Percentiles rank a stretch among this genome's conserved stretches.
phyloP scores from a whole-genome alignment of 2,797 vertebrate genomes.

The Heterohyrax brucei region DNA sequence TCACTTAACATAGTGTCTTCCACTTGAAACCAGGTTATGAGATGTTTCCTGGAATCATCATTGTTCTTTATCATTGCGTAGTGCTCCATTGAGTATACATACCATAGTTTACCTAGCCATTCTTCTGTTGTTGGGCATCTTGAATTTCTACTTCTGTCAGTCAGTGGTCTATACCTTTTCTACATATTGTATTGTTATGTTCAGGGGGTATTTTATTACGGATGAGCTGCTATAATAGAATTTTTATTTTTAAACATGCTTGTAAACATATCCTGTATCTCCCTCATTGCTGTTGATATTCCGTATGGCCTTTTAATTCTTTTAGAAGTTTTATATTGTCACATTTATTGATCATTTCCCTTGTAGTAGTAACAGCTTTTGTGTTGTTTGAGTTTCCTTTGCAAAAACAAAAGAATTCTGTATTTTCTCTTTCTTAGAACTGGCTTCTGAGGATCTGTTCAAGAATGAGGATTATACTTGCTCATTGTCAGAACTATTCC shows the following conservation, averaged over 20 bases:
- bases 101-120: too few relatives aligned
- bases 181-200: background rate
- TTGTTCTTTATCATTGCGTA: too few relatives aligned
- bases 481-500: background rate
- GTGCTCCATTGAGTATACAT: too few relatives aligned
- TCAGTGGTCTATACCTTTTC: conserved; percentile 7
- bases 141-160: background rate
- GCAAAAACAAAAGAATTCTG: too few relatives aligned
- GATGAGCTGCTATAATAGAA: background rate
- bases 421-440: background rate
- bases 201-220: background rate
- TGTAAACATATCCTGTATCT: background rate
- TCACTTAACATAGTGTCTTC: too few relatives aligned
- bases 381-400: background rate
- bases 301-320: background rate
- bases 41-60: too few relatives aligned
- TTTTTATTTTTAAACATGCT: conserved; percentile 26
- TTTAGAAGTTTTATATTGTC: background rate
- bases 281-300: background rate
- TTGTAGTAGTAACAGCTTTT: conserved; percentile 9
- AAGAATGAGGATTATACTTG: background rate
- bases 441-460: background rate
- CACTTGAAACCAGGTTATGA: too few relatives aligned
- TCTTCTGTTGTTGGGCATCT: too few relatives aligned
- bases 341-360: conserved; percentile 5